Evolutionary conservation across 1,140 invertebrate genomes (phyloP).

Genomic region (Drosophila pandora): DNA sequence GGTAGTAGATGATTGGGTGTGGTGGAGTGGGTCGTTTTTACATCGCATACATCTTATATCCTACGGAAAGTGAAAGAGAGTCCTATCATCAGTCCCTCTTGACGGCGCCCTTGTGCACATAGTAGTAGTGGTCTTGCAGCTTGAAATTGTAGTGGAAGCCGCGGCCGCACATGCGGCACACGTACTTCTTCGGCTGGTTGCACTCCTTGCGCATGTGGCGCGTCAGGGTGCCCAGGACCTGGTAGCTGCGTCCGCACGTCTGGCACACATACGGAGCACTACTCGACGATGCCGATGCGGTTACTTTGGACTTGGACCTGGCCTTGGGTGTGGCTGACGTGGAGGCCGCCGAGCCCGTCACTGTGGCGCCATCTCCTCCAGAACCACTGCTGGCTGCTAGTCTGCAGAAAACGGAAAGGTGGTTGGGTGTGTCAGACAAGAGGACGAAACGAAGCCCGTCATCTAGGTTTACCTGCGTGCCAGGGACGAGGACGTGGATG

Average conservation of each 20-base stretch:
- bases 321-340: slow-evolving; percentile 7
- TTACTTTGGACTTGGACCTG: slow-evolving; percentile 14
- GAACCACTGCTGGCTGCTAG: slow-evolving; percentile 15
- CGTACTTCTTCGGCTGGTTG: slow-evolving; percentile 85
- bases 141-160: slow-evolving; percentile 85
- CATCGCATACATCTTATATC: slow-evolving; percentile 29
- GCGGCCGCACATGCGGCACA: slow-evolving; percentile 84
- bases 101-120: slow-evolving; percentile 63
- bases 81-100: slow-evolving; percentile 37
- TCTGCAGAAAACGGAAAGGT: slow-evolving; percentile 31
- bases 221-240: slow-evolving; percentile 85
- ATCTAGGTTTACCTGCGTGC: slow-evolving; percentile 60
- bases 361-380: slow-evolving; percentile 13
- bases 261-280: slow-evolving; percentile 84
- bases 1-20: not conserved
- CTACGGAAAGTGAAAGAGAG: not conserved
- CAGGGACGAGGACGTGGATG: slow-evolving; percentile 1
- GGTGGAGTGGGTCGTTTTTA: slow-evolving; percentile 9
- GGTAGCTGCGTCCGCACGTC: slow-evolving; percentile 86
- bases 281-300: slow-evolving; percentile 17
- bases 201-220: slow-evolving; percentile 85
- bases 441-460: slow-evolving; percentile 10
- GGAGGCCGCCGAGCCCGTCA: slow-evolving; percentile 5
- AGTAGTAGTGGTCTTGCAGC: slow-evolving; percentile 81
- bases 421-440: not conserved